Conservation (phyloP, 2,113 vertebrate genomes). For the Oryzias curvinotus region DNA sequence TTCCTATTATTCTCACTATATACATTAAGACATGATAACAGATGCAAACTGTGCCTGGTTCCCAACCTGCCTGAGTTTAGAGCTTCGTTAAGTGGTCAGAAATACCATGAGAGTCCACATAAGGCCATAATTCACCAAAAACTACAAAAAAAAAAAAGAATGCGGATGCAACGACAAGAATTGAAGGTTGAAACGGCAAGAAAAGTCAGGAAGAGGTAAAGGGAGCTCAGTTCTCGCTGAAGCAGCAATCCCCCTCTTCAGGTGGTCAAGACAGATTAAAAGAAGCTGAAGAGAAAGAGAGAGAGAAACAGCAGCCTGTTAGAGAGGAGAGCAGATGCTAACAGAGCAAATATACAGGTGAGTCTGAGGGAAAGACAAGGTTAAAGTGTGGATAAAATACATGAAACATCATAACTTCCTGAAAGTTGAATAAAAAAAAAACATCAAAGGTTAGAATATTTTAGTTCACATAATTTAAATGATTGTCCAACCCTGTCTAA, state of each 20-base stretch:
- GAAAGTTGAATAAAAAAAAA: no score
- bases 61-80: constrained; percentile 48
- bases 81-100: constrained; percentile 55
- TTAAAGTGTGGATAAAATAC: neutral
- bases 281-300: constrained; percentile 91
- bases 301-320: constrained; percentile 73
- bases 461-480: neutral
- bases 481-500: neutral
- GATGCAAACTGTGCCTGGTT: constrained; percentile 57
- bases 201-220: constrained; percentile 71
- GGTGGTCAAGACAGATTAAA: constrained; percentile 94
- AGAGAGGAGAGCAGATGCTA: constrained; percentile 47
- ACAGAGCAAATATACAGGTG: constrained; percentile 20
- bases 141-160: constrained; percentile 30
- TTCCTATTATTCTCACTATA: constrained; percentile 37
- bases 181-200: constrained; percentile 63
- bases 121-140: constrained; percentile 67
- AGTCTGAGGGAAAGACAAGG: constrained; percentile 17
- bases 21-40: constrained; percentile 63
- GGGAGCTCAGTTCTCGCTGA: constrained; percentile 87
- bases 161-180: constrained; percentile 54
- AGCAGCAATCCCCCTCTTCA: constrained; percentile 92
- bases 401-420: no score
- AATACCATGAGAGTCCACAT: constrained; percentile 78
- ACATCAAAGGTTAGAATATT: neutral